Percentiles rank a stretch among this genome's conserved stretches.
Conservation (phyloP, 2,888 invertebrate genomes). For the Lamellibrachia columna region DNA sequence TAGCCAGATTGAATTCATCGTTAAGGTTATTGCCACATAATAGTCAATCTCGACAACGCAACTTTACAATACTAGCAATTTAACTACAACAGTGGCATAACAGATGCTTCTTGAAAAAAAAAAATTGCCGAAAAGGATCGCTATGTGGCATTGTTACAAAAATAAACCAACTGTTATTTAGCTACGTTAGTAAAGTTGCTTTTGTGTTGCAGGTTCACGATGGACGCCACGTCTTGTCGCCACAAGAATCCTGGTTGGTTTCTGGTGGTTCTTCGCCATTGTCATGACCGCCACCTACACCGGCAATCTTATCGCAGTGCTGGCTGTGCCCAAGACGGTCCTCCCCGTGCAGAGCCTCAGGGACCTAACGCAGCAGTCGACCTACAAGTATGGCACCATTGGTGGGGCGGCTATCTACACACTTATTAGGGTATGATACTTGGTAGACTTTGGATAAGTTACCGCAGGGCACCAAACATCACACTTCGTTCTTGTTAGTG, state of each 20-base stretch:
- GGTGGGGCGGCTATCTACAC: slow-evolving; percentile 26
- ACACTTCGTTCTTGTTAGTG: no score
- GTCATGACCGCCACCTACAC: slow-evolving; percentile 21
- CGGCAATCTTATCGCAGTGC: slow-evolving; percentile 35
- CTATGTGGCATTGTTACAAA: no score
- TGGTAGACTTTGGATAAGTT: not conserved
- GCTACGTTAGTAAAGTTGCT: not conserved
- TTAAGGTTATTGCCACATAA: no score
- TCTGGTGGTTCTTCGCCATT: slow-evolving; percentile 24
- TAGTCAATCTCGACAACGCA: no score
- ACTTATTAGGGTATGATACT: not conserved
- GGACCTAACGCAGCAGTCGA: slow-evolving; percentile 31
- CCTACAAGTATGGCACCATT: slow-evolving; percentile 30
- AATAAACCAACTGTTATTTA: no score
- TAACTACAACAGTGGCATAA: no score
- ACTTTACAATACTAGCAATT: no score
- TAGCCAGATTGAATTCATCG: no score
- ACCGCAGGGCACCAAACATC: no score
- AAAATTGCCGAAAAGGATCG: no score
- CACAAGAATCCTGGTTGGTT: slow-evolving; percentile 19
- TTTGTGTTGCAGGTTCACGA: slow-evolving; percentile 23
- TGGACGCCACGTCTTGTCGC: slow-evolving; percentile 27
- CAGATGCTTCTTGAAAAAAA: no score
- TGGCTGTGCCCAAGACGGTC: slow-evolving; percentile 31
- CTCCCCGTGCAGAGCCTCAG: slow-evolving; percentile 30